phyloP scores from a whole-genome alignment of 1,140 invertebrate genomes.

The Nasonia vitripennis region DNA sequence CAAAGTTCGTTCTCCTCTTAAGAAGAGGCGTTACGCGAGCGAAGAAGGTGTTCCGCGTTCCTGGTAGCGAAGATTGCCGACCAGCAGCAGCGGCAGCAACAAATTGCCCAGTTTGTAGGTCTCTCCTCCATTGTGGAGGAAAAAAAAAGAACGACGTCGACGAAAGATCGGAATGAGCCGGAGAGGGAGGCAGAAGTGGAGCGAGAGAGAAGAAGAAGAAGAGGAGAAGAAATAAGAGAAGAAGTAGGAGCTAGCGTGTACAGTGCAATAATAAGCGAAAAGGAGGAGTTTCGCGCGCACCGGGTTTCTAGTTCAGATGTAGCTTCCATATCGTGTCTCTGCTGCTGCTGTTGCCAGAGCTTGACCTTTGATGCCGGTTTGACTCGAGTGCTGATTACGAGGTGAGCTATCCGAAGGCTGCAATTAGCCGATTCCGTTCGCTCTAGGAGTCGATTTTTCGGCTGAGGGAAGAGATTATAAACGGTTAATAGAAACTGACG shows the following conservation, averaged over 20 bases:
- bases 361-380: not conserved
- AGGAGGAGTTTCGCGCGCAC: constrained; percentile 15
- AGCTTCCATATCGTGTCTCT: not conserved
- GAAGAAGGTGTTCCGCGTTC: constrained; percentile 63
- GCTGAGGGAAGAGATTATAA: too few species aligned
- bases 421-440: not conserved
- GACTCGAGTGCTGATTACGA: not conserved
- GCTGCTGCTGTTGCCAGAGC: too few species aligned
- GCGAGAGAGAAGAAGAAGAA: not conserved
- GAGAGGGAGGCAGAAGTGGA: constrained; percentile 27
- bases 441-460: not conserved
- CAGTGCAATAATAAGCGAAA: constrained; percentile 23
- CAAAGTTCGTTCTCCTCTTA: constrained; percentile 31
- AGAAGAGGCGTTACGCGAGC: constrained; percentile 53
- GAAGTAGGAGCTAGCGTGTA: not conserved
- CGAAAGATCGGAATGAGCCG: constrained; percentile 20
- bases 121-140: constrained; percentile 49
- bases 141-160: not conserved
- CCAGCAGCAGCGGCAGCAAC: constrained; percentile 56
- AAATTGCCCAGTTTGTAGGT: constrained; percentile 62
- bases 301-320: constrained; percentile 20
- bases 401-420: not conserved
- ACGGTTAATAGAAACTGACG: too few species aligned
- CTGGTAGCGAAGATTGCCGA: constrained; percentile 63
- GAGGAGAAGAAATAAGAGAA: not conserved